Conservation (phyloP, 2,113 vertebrate species). For the Xenopus laevis region DNA sequence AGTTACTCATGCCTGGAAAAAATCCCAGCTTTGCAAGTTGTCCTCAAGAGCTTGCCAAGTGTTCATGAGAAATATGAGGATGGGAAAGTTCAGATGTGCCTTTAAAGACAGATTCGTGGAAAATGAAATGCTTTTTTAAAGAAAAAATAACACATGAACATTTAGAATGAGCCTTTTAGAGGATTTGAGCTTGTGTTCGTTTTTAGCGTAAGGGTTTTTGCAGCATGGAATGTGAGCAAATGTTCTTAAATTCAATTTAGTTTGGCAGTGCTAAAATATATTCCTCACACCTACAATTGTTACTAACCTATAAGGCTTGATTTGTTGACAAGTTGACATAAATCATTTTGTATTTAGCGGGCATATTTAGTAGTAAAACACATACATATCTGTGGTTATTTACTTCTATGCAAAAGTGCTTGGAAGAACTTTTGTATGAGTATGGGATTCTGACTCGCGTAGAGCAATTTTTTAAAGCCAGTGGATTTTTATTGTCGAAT, state of each 20-base stretch:
- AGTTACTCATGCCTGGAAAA: constrained; percentile 92
- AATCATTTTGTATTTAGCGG: too few species aligned
- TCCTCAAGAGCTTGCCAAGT: constrained; percentile 89
- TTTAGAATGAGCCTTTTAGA: neutral
- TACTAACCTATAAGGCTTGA: too few species aligned
- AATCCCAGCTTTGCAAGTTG: constrained; percentile 90
- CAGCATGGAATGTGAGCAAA: neutral
- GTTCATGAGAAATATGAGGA: constrained; percentile 93
- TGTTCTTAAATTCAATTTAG: neutral
- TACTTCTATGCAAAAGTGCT: too few species aligned
- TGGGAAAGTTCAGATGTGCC: constrained; percentile 91
- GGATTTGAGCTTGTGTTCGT: neutral
- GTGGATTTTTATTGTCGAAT: too few species aligned
- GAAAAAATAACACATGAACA: neutral
- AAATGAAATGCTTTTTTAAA: constrained; percentile 59
- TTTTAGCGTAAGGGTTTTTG: neutral
- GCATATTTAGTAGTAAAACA: too few species aligned
- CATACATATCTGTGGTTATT: too few species aligned
- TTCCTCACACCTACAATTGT: neutral
- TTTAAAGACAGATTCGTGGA: constrained; percentile 80
- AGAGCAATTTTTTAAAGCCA: too few species aligned
- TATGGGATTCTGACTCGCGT: too few species aligned
- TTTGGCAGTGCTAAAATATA: neutral
- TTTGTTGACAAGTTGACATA: too few species aligned
- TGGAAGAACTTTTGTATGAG: too few species aligned